Evolutionary conservation across 2,888 invertebrate genomes (phyloP).

Genomic region (Petrophora chlorosata): DNA sequence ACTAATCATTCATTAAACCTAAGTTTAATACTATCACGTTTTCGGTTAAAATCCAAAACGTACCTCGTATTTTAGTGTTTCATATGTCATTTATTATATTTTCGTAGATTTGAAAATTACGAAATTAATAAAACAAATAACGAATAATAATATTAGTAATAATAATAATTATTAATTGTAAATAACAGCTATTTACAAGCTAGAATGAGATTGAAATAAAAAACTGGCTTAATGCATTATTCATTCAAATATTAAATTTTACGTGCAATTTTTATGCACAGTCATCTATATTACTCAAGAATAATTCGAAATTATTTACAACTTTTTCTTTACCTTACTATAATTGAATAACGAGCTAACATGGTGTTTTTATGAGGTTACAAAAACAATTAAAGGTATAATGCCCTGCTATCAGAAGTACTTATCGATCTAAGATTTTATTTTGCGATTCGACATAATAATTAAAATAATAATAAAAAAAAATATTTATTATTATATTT

Average conservation of each 20-base stretch:
- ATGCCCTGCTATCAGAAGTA: too few species aligned
- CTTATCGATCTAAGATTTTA: too few species aligned
- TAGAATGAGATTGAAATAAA: neutral
- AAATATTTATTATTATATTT: too few species aligned
- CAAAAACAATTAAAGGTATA: too few species aligned
- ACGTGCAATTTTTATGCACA: neutral
- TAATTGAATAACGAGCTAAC: too few species aligned
- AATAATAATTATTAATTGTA: slow-evolving; percentile 2
- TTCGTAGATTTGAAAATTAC: neutral
- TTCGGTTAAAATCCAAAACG: slow-evolving; percentile 20
- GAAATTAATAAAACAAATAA: neutral
- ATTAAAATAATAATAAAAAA: too few species aligned
- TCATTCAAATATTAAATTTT: too few species aligned
- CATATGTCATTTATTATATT: slow-evolving; percentile 1
- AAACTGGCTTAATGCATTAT: too few species aligned
- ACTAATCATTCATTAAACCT: slow-evolving; percentile 31
- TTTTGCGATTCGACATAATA: too few species aligned
- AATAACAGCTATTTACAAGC: slow-evolving; percentile 33
- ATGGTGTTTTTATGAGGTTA: too few species aligned
- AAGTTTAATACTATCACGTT: slow-evolving; percentile 63
- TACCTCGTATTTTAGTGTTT: neutral
- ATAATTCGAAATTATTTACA: neutral
- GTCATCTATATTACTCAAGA: neutral
- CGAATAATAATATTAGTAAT: neutral
- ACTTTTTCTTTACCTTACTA: neutral